Evolutionary conservation across 2,888 invertebrate species (phyloP), one percentile per base, ranked within the genome.

Genomic region (Gibbula magus): DNA sequence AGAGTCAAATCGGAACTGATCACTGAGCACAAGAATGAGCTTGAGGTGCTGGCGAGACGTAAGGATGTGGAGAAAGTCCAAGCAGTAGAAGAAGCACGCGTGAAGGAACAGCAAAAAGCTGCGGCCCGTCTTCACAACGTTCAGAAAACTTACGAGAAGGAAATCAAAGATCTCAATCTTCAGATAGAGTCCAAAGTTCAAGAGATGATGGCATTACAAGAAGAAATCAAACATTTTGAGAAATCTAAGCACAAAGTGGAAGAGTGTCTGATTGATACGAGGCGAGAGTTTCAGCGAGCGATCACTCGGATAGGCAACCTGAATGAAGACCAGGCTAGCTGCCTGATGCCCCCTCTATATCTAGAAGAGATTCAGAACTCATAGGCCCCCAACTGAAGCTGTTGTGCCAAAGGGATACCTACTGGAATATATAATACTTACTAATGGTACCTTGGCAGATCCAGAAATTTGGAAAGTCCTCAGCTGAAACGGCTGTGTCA

Each of bases 221-320:
- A 66, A 53, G 67, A 80, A 67, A 84, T 86, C 20, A n/a, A 77
- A 25, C 83, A 85, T n/a, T 77, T 81, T 39, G 86, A 86, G 54
- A 80, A 82, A 25, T 79, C 83, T 25, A 89, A 87, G 81, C 45
- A 66, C 22, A 80, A 81, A 45, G 83, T 88, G 0, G 87, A 88
- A 79, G 81, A 81, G 32, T 85, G 85, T 77, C 79, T 89, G 51
- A n/a, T 85, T 25, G 86, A 87, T 74, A 83, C 87, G 13, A 70
- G 87, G 10, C 81, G 81, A 45, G 87, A 86, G 54, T 90, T 89
- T 67, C 89, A 90, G 81, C 84, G 87, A 45, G 90, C 87, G 81
- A 88, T 91, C 7, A 85, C 89, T 81, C 82, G 83, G 70, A 82
- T 87, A n/a, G 84, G 86, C 20, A 83, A 83, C 0, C 89, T 87